Base-by-base conservation (phyloP, 2,888 invertebrate species). In the Cheilosia soror region DNA sequence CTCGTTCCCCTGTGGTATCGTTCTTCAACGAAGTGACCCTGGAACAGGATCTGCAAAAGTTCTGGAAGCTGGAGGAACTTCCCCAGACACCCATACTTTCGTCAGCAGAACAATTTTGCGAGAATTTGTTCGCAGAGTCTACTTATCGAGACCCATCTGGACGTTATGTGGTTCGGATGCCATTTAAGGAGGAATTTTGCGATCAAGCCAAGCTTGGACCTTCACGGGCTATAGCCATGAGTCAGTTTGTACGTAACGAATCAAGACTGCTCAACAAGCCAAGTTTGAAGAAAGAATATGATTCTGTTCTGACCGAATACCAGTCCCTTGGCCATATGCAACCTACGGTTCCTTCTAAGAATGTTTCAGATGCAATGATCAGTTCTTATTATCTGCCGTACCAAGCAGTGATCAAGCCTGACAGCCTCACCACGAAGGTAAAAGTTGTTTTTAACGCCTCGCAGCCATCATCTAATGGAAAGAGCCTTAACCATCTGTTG, bases 371-470 rank as follows among this genome's bases (percentile, higher is more conserved):
- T 9, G 9, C 37, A 4, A 62, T 1, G 4, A 3, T n/a, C 6
- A 6, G 7, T 6, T 53, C 58, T 20, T 77, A 77, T n/a, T 77
- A 68, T 27, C 9, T 77, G 7, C 77, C 68, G 11, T 51, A 76
- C 7, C 53, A 47, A 4, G 62, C 62, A 9, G 62, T 62, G 5
- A 40, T 62, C 5, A 62, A 62, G 13, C 40, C 37, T n/a, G 42
- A 42, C 5, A 62, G 62, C 15, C 5, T 40, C 15, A 37, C 42
- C 5, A 62, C 62, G 11, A n/a, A 13, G 15, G 20, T 42, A 5
- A 15, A 42, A 20, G 62, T 62, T n/a, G 40, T 62, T 2, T 62
- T 62, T 42, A 62, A 62, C 7, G 62, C 62, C 1, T 62, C 62
- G 13, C 33, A 40, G 27, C 9, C 42, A 2, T 37, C 62, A 5